These are phyloP conservation scores for Ormyrus rosae DNA, from an alignment of 2,888 invertebrate species.

Conservation along the genomic window DNA sequence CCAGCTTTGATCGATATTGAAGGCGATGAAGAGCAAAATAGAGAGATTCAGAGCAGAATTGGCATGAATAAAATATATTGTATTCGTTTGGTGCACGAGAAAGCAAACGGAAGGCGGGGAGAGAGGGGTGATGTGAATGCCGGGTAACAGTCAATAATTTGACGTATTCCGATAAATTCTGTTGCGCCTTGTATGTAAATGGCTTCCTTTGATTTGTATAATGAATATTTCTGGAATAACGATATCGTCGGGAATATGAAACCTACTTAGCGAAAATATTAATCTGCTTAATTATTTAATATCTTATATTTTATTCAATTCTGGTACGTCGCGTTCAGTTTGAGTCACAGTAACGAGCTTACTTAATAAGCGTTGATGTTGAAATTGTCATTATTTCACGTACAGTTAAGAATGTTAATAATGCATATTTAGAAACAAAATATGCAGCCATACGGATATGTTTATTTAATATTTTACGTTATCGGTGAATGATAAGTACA, in stretches of 20 bases:
- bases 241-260: not conserved
- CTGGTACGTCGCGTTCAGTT: no score
- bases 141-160: constrained; percentile 24
- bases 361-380: no score
- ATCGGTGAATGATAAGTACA: no score
- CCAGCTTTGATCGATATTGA: not conserved
- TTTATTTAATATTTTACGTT: no score
- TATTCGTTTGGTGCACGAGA: not conserved
- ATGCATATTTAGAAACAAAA: no score
- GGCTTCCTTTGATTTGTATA: constrained; percentile 15
- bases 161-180: constrained; percentile 6
- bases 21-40: not conserved
- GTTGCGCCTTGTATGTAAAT: not conserved
- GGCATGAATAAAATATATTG: not conserved
- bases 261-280: no score
- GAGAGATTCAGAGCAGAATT: not conserved
- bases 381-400: no score
- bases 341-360: no score
- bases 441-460: no score
- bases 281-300: no score
- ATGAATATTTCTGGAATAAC: constrained; percentile 1
- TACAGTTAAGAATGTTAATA: no score
- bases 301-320: no score
- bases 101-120: not conserved
- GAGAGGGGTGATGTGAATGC: constrained; percentile 9